Evolutionary conservation across 2,113 vertebrate genomes (phyloP).

Genomic region (Echinops telfairi): DNA sequence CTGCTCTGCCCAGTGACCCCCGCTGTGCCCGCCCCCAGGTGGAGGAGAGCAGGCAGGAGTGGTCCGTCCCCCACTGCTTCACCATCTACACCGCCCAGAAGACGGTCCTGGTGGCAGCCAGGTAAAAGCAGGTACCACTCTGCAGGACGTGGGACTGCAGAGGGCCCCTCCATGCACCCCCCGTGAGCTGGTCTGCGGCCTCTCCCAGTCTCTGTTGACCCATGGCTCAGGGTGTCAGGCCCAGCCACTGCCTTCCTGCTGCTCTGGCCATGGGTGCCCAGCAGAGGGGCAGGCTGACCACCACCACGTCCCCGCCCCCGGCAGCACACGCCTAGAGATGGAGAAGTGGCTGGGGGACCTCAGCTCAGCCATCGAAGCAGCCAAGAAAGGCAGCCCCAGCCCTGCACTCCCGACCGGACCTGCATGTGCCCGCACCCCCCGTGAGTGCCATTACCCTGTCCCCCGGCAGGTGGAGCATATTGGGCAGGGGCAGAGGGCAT

Average conservation of each 20-base stretch:
- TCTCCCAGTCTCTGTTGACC: no score
- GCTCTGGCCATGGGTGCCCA: neutral
- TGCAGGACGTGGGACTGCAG: no score
- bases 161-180: no score
- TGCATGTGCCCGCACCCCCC: slow-evolving; percentile 85
- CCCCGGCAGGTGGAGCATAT: neutral
- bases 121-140: slow-evolving; percentile 85
- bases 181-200: no score
- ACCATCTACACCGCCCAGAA: slow-evolving; percentile 96
- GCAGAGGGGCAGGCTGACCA: neutral
- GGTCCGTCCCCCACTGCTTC: slow-evolving; percentile 95
- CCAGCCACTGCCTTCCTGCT: neutral
- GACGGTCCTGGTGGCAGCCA: slow-evolving; percentile 96
- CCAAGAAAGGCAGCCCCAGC: slow-evolving; percentile 88
- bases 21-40: slow-evolving; percentile 86
- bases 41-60: slow-evolving; percentile 94
- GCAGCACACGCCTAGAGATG: slow-evolving; percentile 95
- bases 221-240: neutral
- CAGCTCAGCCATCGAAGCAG: slow-evolving; percentile 92
- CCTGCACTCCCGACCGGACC: slow-evolving; percentile 87
- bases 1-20: neutral
- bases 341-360: slow-evolving; percentile 96
- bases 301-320: neutral
- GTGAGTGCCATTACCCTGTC: slow-evolving; percentile 87
- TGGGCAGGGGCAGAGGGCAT: neutral